Evolutionary conservation across 2,888 invertebrate species (phyloP).

Genomic region (Psylliodes chrysocephalus): DNA sequence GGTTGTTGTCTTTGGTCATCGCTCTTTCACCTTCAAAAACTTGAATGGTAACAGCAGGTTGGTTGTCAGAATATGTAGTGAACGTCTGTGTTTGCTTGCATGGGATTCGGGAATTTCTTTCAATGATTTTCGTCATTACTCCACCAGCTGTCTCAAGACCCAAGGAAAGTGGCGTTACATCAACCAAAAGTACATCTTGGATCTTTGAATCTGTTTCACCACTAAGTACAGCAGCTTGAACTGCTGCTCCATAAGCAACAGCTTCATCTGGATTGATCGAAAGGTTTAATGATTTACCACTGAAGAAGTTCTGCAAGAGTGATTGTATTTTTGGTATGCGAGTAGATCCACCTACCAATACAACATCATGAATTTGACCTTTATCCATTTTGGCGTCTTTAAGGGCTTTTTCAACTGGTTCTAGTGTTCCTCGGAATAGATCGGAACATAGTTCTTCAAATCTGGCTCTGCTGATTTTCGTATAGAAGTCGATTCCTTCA

Average conservation of each 20-base stretch:
- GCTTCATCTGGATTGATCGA: conserved; percentile 62
- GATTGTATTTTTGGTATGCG: conserved; percentile 83
- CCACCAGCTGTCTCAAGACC: conserved; percentile 85
- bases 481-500: conserved; percentile 79
- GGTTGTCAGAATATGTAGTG: conserved; percentile 76
- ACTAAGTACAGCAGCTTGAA: conserved; percentile 59
- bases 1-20: conserved; percentile 84
- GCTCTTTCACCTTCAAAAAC: conserved; percentile 79
- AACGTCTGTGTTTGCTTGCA: conserved; percentile 69
- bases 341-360: conserved; percentile 84
- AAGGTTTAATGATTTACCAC: conserved; percentile 64
- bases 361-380: conserved; percentile 79
- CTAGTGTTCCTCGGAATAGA: conserved; percentile 73
- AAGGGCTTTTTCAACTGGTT: conserved; percentile 80
- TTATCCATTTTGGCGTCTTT: conserved; percentile 83
- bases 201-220: conserved; percentile 73
- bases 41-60: conserved; percentile 71
- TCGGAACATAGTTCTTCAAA: conserved; percentile 82
- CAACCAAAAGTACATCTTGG: conserved; percentile 77
- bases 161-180: conserved; percentile 75
- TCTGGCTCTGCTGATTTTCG: conserved; percentile 77
- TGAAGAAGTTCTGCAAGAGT: conserved; percentile 79
- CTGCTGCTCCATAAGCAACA: conserved; percentile 61
- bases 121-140: conserved; percentile 74
- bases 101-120: conserved; percentile 69